A percentile compares a stretch with the other conserved stretches of the same genome.
Evolutionary conservation across 2,113 vertebrate genomes (phyloP).

Genomic region (Megaceryle torquata): DNA sequence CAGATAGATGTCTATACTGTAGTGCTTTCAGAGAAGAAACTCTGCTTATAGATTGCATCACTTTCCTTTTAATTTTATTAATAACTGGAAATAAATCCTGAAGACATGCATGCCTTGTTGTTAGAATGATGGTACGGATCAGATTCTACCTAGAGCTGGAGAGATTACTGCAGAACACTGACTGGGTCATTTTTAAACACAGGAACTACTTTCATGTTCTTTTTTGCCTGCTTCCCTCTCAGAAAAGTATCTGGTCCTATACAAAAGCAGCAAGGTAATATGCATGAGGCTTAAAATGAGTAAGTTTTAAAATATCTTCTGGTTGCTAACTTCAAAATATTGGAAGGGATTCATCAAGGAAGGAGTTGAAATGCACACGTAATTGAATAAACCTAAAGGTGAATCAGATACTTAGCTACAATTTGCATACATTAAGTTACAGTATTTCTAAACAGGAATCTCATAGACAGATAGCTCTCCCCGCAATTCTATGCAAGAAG

Average conservation of each 20-base stretch:
- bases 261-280: background rate
- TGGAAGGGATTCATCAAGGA: background rate
- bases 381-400: background rate
- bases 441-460: background rate
- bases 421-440: background rate
- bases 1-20: background rate
- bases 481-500: fast-evolving
- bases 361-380: background rate
- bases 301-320: background rate
- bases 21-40: background rate
- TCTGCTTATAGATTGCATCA: background rate
- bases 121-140: background rate
- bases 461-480: background rate
- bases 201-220: background rate
- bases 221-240: background rate
- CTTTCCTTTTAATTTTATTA: background rate
- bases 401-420: background rate
- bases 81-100: background rate
- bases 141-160: background rate
- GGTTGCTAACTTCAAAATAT: background rate
- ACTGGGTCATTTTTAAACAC: background rate
- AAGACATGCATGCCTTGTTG: background rate
- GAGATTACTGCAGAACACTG: background rate
- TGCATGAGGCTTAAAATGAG: background rate
- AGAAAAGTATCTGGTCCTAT: background rate